These are phyloP conservation scores for Synanthedon tipuliformis DNA, from an alignment of 2,888 invertebrate species.

Conservation along the genomic window DNA sequence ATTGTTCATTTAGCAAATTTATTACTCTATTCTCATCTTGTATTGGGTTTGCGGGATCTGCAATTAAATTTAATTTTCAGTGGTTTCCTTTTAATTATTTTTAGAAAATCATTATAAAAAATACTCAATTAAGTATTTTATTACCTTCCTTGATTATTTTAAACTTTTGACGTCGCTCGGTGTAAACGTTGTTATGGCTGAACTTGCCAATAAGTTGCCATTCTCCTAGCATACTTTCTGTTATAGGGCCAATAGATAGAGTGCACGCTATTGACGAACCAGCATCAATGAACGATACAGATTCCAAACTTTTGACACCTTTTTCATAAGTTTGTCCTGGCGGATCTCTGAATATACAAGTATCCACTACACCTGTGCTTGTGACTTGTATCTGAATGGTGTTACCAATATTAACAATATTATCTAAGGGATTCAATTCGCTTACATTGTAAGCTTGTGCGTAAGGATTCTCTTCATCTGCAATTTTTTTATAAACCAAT, in stretches of 20 bases:
- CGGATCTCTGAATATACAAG: conserved; percentile 18
- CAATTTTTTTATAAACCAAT: not conserved
- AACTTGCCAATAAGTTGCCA: conserved; percentile 31
- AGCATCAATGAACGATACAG: conserved; percentile 12
- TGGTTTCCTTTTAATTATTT: not conserved
- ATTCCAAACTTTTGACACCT: conserved; percentile 4
- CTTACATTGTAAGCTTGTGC: conserved; percentile 29
- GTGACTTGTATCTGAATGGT: conserved; percentile 12
- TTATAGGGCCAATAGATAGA: conserved; percentile 19
- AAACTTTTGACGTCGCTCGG: conserved; percentile 17
- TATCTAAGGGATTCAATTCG: conserved; percentile 7
- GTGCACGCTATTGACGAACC: conserved; percentile 11
- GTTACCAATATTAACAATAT: conserved; percentile 17
- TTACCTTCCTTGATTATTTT: conserved; percentile 26
- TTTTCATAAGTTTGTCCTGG: conserved; percentile 10
- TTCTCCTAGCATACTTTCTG: conserved; percentile 18
- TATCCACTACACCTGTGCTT: conserved; percentile 12
- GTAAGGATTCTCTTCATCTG: conserved; percentile 24
- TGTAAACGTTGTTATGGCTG: conserved; percentile 15
- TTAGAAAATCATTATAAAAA: not conserved
- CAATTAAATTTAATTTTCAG: not conserved
- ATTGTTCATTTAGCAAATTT: conserved; percentile 4
- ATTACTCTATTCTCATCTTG: conserved; percentile 4
- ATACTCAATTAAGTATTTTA: not conserved
- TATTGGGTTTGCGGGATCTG: conserved; percentile 8